Conservation (phyloP, 2,888 invertebrate genomes). For the Phoenoteleia sp. region DNA sequence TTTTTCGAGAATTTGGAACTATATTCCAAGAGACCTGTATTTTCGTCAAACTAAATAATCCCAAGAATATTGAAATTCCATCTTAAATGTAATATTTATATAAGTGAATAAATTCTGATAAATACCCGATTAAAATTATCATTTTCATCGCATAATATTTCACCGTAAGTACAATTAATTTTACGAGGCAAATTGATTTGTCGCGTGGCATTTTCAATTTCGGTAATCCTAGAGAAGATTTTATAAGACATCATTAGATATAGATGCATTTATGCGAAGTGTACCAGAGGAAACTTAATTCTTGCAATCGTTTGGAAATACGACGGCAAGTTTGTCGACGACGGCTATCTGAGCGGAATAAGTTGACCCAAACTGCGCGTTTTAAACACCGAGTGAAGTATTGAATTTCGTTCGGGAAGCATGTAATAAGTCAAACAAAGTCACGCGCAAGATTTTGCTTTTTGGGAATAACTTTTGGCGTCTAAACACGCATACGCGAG, state of each 20-base stretch:
- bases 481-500: background rate
- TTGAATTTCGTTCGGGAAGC: constrained; percentile 32
- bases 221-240: background rate
- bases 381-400: constrained; percentile 38
- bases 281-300: constrained; percentile 30
- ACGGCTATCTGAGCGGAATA: constrained; percentile 28
- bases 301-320: constrained; percentile 23
- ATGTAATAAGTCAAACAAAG: constrained; percentile 44
- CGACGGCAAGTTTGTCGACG: constrained; percentile 33
- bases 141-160: too few relatives aligned
- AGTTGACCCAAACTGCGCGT: constrained; percentile 43
- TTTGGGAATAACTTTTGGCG: constrained; percentile 3
- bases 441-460: constrained; percentile 29
- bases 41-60: too few relatives aligned
- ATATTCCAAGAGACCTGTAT: too few relatives aligned
- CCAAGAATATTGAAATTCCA: too few relatives aligned
- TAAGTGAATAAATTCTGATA: too few relatives aligned
- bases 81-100: too few relatives aligned
- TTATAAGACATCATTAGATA: constrained; percentile 32
- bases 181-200: background rate
- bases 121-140: too few relatives aligned
- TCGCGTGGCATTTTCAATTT: constrained; percentile 27
- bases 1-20: too few relatives aligned
- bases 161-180: too few relatives aligned
- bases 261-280: constrained; percentile 30